phyloP scores from a whole-genome alignment of 2,113 vertebrate genomes.

The Strix aluco region DNA sequence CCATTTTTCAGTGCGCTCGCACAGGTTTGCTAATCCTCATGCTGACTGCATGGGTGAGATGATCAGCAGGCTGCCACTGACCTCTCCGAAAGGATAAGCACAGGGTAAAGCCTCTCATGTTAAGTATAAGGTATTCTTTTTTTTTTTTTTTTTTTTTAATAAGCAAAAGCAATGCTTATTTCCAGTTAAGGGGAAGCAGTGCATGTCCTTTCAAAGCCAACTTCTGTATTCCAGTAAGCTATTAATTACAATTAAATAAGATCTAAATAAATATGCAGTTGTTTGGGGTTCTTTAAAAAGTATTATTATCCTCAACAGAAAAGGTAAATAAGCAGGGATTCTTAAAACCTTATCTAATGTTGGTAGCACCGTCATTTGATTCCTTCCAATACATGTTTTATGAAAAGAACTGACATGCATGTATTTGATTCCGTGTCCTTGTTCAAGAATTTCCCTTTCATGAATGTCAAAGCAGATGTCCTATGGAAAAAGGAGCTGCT shows the following conservation, averaged over 20 bases:
- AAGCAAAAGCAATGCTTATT: background rate
- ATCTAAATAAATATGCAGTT: background rate
- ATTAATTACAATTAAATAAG: background rate
- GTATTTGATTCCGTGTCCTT: background rate
- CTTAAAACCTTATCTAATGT: background rate
- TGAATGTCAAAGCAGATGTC: background rate
- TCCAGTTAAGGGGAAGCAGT: background rate
- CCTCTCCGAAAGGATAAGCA: background rate
- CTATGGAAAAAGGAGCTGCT: background rate
- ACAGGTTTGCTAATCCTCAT: background rate
- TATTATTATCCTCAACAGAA: background rate
- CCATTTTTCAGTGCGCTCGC: background rate
- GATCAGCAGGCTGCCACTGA: background rate
- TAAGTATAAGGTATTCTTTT: background rate
- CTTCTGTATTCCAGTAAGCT: background rate
- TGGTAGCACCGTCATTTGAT: background rate
- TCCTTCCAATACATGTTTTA: background rate
- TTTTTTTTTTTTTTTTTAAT: background rate
- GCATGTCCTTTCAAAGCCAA: background rate
- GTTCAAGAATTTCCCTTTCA: background rate
- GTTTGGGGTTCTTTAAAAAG: background rate
- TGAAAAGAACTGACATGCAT: background rate
- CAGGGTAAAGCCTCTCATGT: background rate
- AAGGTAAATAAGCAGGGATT: background rate
- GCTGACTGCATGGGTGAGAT: rapidly evolving